Base-by-base conservation (phyloP, 2,888 invertebrate genomes). In the Mechanitis messenoides region DNA sequence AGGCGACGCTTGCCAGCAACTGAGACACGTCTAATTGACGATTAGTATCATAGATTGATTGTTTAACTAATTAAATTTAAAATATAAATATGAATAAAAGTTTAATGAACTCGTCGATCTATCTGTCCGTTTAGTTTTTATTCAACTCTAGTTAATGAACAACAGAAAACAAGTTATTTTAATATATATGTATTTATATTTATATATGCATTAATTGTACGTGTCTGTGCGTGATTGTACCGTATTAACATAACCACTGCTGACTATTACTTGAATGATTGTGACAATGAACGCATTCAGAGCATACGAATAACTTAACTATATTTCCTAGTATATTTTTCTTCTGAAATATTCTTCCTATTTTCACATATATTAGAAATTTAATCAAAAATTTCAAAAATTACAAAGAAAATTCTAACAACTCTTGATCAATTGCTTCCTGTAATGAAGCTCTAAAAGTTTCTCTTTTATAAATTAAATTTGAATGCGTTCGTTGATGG, bases 401-500 rank as follows among this genome's bases (percentile, higher is more conserved):
- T 20, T 20, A 20, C 20, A 20, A 20, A 20, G 20, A 20, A 20
- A 20, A 20, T 20, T 20, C 20, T 20, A 20, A 20, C 20, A 20
- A 20, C 20, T 20, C 20, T 20, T 20, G 20, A 20, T 38, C 38
- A 6, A 38, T 38, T 38, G 38, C 38, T 20, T 20, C 0, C 20
- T 20, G 20, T 20, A 20, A 20, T 38, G 7, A 38, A 38, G 5
- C 7, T 38, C 38, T 38, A 38, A 38, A 38, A 20, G 20, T 20
- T 38, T 38, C 7, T 38, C 38, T 38, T 38, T 38, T 7, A 31
- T 42, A 28, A 3, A 45, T 33, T 33, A 54, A 55, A 31, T 57
- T 12, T 64, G 60, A 67, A 71, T 76, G 76, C 77, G 74, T 80
- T 81, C 78, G 73, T 76, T 73, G 74, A 61, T 61, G 59, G 74